phyloP scores from a whole-genome alignment of 2,888 invertebrate genomes.

The Drosophila limbata region DNA sequence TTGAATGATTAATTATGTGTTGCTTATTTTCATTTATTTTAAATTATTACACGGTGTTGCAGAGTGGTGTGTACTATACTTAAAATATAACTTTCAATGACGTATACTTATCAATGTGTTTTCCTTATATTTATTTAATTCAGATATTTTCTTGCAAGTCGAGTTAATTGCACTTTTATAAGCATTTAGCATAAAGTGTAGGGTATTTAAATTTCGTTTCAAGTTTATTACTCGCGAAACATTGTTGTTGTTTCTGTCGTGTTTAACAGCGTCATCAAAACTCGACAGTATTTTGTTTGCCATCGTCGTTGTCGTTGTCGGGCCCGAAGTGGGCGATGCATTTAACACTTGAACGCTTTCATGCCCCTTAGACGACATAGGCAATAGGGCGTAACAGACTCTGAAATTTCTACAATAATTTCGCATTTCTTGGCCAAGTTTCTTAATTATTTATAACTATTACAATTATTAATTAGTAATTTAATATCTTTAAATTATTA shows the following conservation, averaged over 20 bases:
- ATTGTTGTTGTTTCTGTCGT: slow-evolving; percentile 21
- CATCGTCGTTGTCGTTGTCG: slow-evolving; percentile 14
- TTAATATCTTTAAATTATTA: too few species aligned
- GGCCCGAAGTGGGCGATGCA: slow-evolving; percentile 53
- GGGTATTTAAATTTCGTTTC: slow-evolving; percentile 27
- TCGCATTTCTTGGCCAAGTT: not conserved
- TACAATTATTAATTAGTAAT: too few species aligned
- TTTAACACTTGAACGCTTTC: slow-evolving; percentile 63
- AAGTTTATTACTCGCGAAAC: not conserved
- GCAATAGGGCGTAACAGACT: slow-evolving; percentile 8
- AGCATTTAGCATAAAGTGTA: not conserved
- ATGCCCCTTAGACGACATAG: not conserved
- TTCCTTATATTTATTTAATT: too few species aligned
- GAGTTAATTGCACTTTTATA: not conserved
- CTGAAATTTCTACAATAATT: not conserved
- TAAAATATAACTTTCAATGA: too few species aligned
- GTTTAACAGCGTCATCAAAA: slow-evolving; percentile 50
- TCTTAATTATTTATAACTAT: too few species aligned
- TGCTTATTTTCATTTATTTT: too few species aligned
- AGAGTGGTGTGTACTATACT: too few species aligned
- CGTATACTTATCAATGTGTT: too few species aligned
- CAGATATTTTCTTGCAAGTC: too few species aligned
- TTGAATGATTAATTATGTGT: too few species aligned
- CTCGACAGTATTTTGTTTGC: slow-evolving; percentile 47
- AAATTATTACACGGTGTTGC: too few species aligned